Evolutionary conservation across 2,113 vertebrate genomes (phyloP), one percentile per base, ranked within the genome.

Genomic region (Oreochromis niloticus): DNA sequence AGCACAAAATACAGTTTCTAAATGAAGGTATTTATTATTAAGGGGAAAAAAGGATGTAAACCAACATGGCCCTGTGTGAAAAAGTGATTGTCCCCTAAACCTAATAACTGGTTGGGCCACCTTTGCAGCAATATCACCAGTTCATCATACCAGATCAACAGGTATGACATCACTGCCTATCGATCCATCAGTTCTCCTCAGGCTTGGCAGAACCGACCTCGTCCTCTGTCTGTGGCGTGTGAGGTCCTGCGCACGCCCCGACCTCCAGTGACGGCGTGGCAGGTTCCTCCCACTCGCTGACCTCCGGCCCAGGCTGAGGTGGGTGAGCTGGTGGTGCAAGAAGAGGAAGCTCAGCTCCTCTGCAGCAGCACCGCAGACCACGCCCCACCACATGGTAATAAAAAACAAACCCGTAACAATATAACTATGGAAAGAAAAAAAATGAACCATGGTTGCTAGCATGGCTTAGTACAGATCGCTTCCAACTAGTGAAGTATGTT

Each of bases 291-390:
- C 17, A 36, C 59, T 36, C 9, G 9, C 32, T 63, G 32, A 19
- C 32, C 32, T 34, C 17, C 1, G 9, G 32, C 32, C 17, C 59
- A 63, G 59, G 9, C 32, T 63, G 17, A 36, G 30, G 30, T 36
- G 59, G 32, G 32, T 63, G 32, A 36, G 32, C 59, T 63, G 59
- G 30, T 63, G 59, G 16, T 34, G 9, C 30, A 63, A 22, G n/a
- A 2, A 3, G 59, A 63, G 30, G 19, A 63, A 34, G 59, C 30
- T 7, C 59, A 34, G 3, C 17, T 63, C 6, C 4, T 32, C 59
- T n/a, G 59, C 32, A 63, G 59, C 17, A 4, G 32, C 59, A 0
- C 32, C 0, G 4, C 59, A 22, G 16, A 36, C 17, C 32, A 34
- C 14, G 4, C 4, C 6, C 59, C 59, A 11, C 32, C 59, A 36